Percentiles rank a stretch among this genome's conserved stretches.
These are phyloP conservation scores for Tiliqua scincoides DNA, from an alignment of 2,113 vertebrate genomes.

Conservation along the genomic window DNA sequence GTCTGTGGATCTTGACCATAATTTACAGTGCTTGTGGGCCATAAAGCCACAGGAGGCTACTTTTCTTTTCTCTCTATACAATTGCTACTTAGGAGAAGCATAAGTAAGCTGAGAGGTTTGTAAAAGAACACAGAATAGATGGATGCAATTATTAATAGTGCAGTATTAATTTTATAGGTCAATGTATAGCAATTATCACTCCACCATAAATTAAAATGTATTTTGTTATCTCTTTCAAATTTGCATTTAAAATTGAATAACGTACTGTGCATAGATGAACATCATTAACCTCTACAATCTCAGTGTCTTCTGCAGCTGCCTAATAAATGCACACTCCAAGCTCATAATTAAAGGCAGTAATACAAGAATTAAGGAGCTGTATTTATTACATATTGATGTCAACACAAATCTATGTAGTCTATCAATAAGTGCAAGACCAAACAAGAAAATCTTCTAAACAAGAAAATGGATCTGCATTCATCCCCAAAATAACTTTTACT, in stretches of 20 bases:
- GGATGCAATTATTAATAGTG: constrained; percentile 38
- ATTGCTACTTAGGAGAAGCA: constrained; percentile 11
- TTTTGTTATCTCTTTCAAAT: constrained; percentile 53
- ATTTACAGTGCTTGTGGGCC: not conserved
- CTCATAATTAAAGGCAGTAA: constrained; percentile 54
- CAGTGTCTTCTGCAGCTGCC: constrained; percentile 34
- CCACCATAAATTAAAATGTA: constrained; percentile 54
- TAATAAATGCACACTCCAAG: constrained; percentile 40
- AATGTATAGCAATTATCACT: constrained; percentile 50
- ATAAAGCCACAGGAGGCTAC: not conserved
- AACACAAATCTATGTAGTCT: constrained; percentile 20
- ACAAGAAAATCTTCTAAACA: not conserved
- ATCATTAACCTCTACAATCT: constrained; percentile 63
- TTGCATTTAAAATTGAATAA: constrained; percentile 67
- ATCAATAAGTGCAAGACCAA: constrained; percentile 29
- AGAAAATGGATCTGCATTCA: not conserved
- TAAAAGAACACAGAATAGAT: constrained; percentile 17
- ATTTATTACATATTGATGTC: constrained; percentile 45
- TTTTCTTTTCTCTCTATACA: not conserved
- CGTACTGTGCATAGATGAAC: constrained; percentile 46
- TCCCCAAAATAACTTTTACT: constrained; percentile 15
- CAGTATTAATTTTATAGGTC: constrained; percentile 51
- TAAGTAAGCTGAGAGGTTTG: constrained; percentile 14
- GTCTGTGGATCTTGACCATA: not conserved
- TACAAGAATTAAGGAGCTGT: constrained; percentile 32